These are phyloP conservation scores for Orius laevigatus DNA, from an alignment of 1,140 invertebrate species.

Conservation along the genomic window DNA sequence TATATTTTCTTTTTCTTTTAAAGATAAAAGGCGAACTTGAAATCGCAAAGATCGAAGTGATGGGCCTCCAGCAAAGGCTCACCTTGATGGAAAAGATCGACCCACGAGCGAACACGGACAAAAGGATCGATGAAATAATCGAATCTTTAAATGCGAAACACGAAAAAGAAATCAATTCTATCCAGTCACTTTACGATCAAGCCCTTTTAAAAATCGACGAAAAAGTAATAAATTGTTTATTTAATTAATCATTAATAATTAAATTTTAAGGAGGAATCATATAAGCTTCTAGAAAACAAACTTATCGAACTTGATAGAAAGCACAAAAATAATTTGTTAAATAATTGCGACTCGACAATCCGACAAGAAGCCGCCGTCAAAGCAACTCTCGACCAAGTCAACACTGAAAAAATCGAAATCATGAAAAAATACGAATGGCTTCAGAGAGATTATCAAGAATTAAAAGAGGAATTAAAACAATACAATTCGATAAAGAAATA, in stretches of 20 bases:
- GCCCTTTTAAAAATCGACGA: conserved; percentile 1
- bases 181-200: conserved; percentile 10
- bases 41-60: conserved; percentile 9
- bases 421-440: conserved; percentile 25
- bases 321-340: conserved; percentile 26
- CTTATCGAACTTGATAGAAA: conserved; percentile 24
- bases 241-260: background rate
- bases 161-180: conserved; percentile 7
- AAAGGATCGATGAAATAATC: conserved; percentile 13
- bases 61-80: conserved; percentile 10
- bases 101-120: conserved; percentile 5
- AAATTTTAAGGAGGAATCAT: conserved; percentile 13
- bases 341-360: conserved; percentile 25
- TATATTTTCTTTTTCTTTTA: background rate
- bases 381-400: conserved; percentile 24
- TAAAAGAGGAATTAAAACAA: no score
- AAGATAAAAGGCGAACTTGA: conserved; percentile 7
- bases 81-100: conserved; percentile 13
- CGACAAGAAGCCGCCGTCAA: conserved; percentile 15
- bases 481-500: no score
- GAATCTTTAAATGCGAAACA: conserved; percentile 13
- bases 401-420: conserved; percentile 26
- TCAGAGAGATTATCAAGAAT: no score
- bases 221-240: conserved; percentile 12
- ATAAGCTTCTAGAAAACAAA: conserved; percentile 11